Percentiles rank a stretch among this genome's conserved stretches.
Conservation (phyloP, 53 echinoderm and acorn worm species). For the Antedon mediterranea region DNA sequence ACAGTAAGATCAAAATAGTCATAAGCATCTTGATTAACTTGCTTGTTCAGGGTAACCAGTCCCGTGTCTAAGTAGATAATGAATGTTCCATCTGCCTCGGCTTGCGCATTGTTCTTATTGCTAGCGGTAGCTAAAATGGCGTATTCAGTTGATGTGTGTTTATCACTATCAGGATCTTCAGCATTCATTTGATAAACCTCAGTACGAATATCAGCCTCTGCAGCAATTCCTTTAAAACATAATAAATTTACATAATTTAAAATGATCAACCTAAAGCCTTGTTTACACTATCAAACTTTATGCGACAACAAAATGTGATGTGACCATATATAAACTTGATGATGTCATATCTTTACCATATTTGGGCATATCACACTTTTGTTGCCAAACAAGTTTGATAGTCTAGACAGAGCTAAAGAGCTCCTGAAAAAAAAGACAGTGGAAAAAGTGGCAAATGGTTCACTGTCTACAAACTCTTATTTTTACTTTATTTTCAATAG, state of each 20-base stretch:
- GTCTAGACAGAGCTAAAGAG: too few relatives aligned
- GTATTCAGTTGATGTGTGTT: slow-evolving; percentile 15
- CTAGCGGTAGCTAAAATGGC: slow-evolving; percentile 21
- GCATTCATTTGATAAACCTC: slow-evolving; percentile 22
- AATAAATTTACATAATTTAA: neutral
- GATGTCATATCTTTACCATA: too few relatives aligned
- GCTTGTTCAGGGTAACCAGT: slow-evolving; percentile 23
- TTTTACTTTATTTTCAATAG: too few relatives aligned
- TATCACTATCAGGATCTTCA: slow-evolving; percentile 34
- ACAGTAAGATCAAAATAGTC: slow-evolving; percentile 68
- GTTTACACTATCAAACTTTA: too few relatives aligned
- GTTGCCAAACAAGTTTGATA: too few relatives aligned
- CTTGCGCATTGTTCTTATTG: slow-evolving; percentile 11
- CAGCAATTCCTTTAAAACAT: slow-evolving; percentile 32
- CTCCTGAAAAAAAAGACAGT: too few relatives aligned
- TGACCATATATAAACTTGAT: too few relatives aligned
- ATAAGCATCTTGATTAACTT: slow-evolving; percentile 7
- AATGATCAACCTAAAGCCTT: too few relatives aligned
- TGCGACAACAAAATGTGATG: too few relatives aligned
- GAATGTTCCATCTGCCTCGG: slow-evolving; percentile 18
- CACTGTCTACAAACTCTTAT: too few relatives aligned
- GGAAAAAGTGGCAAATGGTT: too few relatives aligned
- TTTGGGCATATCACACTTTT: too few relatives aligned
- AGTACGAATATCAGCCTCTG: slow-evolving; percentile 18
- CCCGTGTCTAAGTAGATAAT: slow-evolving; percentile 35